phyloP scores from a whole-genome alignment of 2,113 vertebrate genomes.

The Heteronetta atricapilla region DNA sequence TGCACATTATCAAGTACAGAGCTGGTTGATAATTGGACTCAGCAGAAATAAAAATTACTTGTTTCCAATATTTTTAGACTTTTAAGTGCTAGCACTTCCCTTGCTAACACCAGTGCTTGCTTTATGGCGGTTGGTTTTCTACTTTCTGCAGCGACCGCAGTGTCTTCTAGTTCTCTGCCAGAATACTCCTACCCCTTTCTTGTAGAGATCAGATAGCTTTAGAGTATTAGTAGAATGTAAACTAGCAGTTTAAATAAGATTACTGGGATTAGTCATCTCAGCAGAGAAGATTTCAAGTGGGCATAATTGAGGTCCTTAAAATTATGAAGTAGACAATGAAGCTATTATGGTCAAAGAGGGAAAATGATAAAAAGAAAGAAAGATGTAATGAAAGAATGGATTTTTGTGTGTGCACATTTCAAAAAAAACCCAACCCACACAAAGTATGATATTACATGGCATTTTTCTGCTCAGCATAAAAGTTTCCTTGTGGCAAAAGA shows the following conservation, averaged over 20 bases:
- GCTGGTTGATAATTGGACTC: neutral
- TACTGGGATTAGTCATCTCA: neutral
- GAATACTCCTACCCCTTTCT: neutral
- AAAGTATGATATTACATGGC: neutral
- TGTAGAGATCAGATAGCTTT: neutral
- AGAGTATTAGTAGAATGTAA: slow-evolving; percentile 9
- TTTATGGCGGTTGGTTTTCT: neutral
- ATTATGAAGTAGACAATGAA: neutral
- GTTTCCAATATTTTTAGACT: neutral
- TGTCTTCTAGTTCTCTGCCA: neutral
- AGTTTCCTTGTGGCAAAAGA: neutral
- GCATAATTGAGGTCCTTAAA: neutral
- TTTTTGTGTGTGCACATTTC: neutral
- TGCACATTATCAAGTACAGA: neutral
- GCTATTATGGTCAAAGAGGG: neutral
- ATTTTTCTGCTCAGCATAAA: neutral
- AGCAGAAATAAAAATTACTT: slow-evolving; percentile 17
- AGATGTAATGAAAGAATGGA: neutral
- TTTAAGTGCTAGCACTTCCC: neutral
- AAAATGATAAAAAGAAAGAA: neutral
- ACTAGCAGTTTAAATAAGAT: slow-evolving; percentile 42
- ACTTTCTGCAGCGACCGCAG: neutral
- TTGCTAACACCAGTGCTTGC: neutral
- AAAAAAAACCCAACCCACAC: neutral
- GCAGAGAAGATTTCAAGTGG: neutral